Evolutionary conservation across 2,113 vertebrate genomes (phyloP).

Genomic region (Eubucco bourcierii): DNA sequence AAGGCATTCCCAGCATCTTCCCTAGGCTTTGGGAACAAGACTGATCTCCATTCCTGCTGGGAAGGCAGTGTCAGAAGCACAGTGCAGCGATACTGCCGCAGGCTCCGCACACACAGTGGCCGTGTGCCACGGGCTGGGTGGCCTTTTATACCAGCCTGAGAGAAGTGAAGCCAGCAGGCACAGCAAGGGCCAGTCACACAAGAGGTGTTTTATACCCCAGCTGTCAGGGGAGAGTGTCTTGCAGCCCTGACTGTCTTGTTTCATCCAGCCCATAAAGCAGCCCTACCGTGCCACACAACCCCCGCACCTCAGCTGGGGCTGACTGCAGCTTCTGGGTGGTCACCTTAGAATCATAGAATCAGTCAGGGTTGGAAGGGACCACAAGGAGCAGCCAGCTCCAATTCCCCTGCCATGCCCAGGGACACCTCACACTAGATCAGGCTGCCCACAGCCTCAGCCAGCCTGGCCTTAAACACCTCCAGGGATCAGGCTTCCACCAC

Average conservation of each 20-base stretch:
- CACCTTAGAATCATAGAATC: no score
- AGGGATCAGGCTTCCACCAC: no score
- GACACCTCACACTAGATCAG: no score
- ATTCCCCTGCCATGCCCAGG: no score
- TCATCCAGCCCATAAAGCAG: no score
- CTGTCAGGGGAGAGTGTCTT: neutral
- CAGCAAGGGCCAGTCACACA: neutral
- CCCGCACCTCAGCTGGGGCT: no score
- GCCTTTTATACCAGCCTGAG: neutral
- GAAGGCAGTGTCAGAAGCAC: neutral
- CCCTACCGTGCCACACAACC: no score
- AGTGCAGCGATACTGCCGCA: neutral
- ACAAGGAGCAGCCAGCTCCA: no score
- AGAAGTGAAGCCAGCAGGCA: neutral
- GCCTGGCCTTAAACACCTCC: no score
- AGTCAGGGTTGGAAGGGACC: no score
- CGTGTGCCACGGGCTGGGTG: neutral
- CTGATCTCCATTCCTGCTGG: neutral
- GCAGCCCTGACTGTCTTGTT: neutral
- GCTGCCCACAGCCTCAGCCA: no score
- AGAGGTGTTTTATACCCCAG: neutral
- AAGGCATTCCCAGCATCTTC: neutral
- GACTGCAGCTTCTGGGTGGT: no score
- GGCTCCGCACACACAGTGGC: neutral
- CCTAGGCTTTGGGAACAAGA: neutral